Base-by-base conservation (phyloP, 2,888 invertebrate species). In the Carterocephalus palaemon region DNA sequence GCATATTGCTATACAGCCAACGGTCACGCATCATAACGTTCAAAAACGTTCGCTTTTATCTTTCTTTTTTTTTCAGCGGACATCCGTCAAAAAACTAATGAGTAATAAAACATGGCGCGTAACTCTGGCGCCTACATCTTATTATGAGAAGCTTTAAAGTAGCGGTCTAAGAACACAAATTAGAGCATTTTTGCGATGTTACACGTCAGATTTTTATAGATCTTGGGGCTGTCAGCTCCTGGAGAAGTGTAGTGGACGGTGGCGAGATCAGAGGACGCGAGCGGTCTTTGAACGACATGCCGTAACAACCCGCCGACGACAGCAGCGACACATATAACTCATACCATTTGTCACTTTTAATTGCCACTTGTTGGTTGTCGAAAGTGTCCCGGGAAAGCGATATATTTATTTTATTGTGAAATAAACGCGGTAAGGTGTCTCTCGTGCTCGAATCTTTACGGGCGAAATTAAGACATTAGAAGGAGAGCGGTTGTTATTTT, bases 271-370 rank as follows among this genome's bases (percentile, higher is more conserved):
- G 60, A 80, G 69, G 49, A 43, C 48, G 51, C 51, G 56, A 16
- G 34, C 52, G 45, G 57, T 49, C 71, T 75, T 71, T 73, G 74
- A 75, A 62, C 67, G 56, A 71, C 70, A 73, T 58, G 58, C 64
- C 64, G 67, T 62, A 64, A 72, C 74, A 65, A 53, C 51, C 51
- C 61, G 61, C 52, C 66, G 64, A 70, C 71, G 31, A 70, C 53
- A 60, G 53, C 55, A 51, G 48, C 51, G 53, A 54, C 59, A 62
- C 56, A 57, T 67, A 72, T 74, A 75, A 73, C 70, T 76, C 75
- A 74, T 70, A 75, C 72, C 85, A 84, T 86, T 83, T 84, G 85
- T 86, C 85, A 86, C 77, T 84, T 86, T 80, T 85, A 86, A 86
- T 86, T 85, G 83, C 82, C 75, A 76, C 76, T 76, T 77, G 81